A percentile compares a stretch with the other conserved stretches of the same genome.
phyloP scores from a whole-genome alignment of 2,888 invertebrate genomes.

The Melanotus villosus region DNA sequence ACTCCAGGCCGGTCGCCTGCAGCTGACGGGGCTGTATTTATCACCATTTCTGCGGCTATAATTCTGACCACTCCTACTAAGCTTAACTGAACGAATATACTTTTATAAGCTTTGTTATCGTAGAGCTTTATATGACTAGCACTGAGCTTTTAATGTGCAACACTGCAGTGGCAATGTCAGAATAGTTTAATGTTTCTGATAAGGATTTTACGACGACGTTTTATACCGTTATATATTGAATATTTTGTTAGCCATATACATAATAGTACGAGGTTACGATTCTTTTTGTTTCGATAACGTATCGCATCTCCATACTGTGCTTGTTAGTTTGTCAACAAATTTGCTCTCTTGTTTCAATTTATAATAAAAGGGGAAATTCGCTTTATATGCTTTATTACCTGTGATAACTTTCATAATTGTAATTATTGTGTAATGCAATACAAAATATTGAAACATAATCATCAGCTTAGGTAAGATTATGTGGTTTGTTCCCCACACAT shows the following conservation, averaged over 20 bases:
- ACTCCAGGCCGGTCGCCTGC: conserved; percentile 47
- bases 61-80: conserved; percentile 49
- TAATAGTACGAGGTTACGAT: background rate
- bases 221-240: conserved; percentile 41
- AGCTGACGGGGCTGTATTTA: conserved; percentile 52
- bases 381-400: too few relatives aligned
- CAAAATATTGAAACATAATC: too few relatives aligned
- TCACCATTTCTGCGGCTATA: conserved; percentile 53
- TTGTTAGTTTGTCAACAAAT: conserved; percentile 1
- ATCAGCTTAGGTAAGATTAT: too few relatives aligned
- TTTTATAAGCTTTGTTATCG: conserved; percentile 57
- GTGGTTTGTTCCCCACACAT: too few relatives aligned
- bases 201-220: conserved; percentile 38
- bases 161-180: conserved; percentile 47
- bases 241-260: conserved; percentile 38
- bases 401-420: too few relatives aligned
- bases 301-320: background rate
- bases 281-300: conserved; percentile 9
- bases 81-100: conserved; percentile 51
- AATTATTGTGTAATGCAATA: too few relatives aligned
- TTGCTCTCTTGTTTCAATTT: too few relatives aligned
- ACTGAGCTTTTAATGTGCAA: conserved; percentile 53
- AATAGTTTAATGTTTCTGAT: conserved; percentile 45
- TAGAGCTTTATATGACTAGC: conserved; percentile 50
- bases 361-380: too few relatives aligned